Conservation (phyloP, 2,113 vertebrate genomes). For the Sprattus sprattus region DNA sequence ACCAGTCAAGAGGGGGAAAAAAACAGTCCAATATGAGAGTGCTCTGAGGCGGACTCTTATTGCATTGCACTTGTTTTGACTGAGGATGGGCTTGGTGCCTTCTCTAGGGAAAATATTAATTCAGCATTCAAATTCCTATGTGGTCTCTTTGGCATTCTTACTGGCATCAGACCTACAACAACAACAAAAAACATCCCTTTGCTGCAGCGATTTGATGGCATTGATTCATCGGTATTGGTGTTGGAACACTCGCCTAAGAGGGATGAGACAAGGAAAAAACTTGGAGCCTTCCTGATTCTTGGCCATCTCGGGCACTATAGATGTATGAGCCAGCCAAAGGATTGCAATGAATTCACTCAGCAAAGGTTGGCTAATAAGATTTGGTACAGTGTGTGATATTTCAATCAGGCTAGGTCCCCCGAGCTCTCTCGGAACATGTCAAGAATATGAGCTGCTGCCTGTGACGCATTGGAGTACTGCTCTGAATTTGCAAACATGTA, state of each 20-base stretch:
- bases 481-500: conserved; percentile 35
- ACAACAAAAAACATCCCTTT: neutral
- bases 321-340: neutral
- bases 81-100: neutral
- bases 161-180: neutral
- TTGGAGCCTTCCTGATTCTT: neutral
- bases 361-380: conserved; percentile 61
- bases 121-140: neutral
- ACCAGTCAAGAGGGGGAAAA: neutral
- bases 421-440: conserved; percentile 58
- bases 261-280: neutral
- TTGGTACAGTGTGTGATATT: conserved; percentile 68
- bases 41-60: neutral
- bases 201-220: neutral
- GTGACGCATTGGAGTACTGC: conserved; percentile 38
- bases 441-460: conserved; percentile 62
- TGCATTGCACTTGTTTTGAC: neutral
- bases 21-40: neutral
- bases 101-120: neutral
- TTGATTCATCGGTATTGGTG: neutral
- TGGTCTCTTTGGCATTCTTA: neutral
- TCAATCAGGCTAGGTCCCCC: conserved; percentile 60
- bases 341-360: neutral
- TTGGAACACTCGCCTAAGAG: neutral
- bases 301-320: neutral